A percentile compares a stretch with the other conserved stretches of the same genome.
phyloP scores from a whole-genome alignment of 2,113 vertebrate genomes.

The Poeciliopsis occidentalis region DNA sequence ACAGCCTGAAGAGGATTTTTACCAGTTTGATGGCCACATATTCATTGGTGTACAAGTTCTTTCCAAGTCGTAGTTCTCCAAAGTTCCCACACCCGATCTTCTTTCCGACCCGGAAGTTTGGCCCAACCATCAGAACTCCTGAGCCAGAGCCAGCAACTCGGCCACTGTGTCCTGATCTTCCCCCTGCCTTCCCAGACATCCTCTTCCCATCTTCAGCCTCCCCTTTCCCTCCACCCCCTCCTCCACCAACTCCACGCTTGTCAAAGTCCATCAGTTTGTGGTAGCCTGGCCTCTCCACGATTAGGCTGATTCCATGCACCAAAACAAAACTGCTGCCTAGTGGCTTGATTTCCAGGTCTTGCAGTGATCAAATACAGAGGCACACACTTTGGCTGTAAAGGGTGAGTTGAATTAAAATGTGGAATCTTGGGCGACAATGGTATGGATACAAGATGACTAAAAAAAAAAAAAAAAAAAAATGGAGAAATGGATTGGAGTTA shows the following conservation, averaged over 20 bases:
- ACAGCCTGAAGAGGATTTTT: constrained; percentile 52
- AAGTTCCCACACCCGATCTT: constrained; percentile 98
- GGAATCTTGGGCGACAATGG: background rate
- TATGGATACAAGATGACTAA: background rate
- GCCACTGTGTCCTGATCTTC: constrained; percentile 68
- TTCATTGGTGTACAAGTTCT: constrained; percentile 95
- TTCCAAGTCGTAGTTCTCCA: constrained; percentile 93
- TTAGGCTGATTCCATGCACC: constrained; percentile 88
- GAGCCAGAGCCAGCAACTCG: constrained; percentile 87
- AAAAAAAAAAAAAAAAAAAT: background rate
- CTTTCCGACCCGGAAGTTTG: constrained; percentile 96
- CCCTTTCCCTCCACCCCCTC: constrained; percentile 81
- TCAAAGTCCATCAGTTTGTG: constrained; percentile 99
- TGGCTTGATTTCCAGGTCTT: constrained; percentile 12
- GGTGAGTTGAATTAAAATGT: background rate
- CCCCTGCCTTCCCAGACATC: constrained; percentile 83
- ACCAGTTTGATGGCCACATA: constrained; percentile 98
- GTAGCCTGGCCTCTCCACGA: constrained; percentile 96
- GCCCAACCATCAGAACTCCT: constrained; percentile 96
- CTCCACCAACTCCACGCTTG: constrained; percentile 86
- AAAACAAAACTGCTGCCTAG: constrained; percentile 75
- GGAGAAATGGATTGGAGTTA: background rate
- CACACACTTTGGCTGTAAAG: background rate
- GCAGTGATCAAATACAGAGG: background rate
- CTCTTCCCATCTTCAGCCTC: constrained; percentile 90